Percentiles rank a stretch among this genome's conserved stretches.
Conservation (phyloP, 2,888 invertebrate species). For the Molorchus minor region DNA sequence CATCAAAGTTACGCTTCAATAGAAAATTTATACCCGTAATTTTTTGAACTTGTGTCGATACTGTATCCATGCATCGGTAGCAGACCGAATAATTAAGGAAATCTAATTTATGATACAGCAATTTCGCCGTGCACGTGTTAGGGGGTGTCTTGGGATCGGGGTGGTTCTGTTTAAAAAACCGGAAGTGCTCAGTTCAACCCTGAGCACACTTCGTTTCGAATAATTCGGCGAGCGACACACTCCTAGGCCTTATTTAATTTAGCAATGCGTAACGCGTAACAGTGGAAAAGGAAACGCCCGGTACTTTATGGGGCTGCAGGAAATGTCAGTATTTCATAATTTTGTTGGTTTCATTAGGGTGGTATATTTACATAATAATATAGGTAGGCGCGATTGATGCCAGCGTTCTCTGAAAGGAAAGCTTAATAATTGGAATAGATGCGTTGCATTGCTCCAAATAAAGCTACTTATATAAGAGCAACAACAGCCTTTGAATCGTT, state of each 20-base stretch:
- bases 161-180: slow-evolving; percentile 41
- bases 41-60: not conserved
- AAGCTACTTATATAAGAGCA: no score
- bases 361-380: no score
- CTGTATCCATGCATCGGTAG: not conserved
- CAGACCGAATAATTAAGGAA: slow-evolving; percentile 16
- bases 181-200: slow-evolving; percentile 43
- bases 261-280: slow-evolving; percentile 30
- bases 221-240: slow-evolving; percentile 30
- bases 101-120: slow-evolving; percentile 33
- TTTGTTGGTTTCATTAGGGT: no score
- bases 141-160: slow-evolving; percentile 44
- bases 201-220: slow-evolving; percentile 42
- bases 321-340: slow-evolving; percentile 11
- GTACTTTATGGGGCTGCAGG: slow-evolving; percentile 21
- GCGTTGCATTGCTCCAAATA: no score
- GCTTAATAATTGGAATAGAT: no score
- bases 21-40: not conserved
- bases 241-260: slow-evolving; percentile 23
- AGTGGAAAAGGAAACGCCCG: slow-evolving; percentile 23
- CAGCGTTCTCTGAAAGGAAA: no score
- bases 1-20: not conserved
- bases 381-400: no score
- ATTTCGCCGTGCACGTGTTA: slow-evolving; percentile 44
- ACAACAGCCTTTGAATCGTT: no score